Evolutionary conservation across 2,113 vertebrate genomes (phyloP).

Genomic region (Bujurquina vittata): DNA sequence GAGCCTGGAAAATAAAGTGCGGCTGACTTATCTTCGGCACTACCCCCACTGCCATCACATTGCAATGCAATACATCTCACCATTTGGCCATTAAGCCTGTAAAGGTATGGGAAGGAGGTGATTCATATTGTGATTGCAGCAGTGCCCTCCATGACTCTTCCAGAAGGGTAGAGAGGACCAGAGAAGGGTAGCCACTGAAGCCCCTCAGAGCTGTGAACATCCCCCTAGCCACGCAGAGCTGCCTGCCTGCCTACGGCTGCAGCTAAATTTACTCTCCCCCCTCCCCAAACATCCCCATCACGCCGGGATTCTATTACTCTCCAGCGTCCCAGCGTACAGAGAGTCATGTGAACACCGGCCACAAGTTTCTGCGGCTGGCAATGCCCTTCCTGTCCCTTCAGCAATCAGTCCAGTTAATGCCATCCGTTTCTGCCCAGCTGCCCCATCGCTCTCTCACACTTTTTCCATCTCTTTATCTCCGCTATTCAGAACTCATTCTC

Average conservation of each 20-base stretch:
- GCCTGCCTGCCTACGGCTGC: conserved; percentile 49
- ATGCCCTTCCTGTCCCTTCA: conserved; percentile 65
- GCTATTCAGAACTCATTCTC: conserved; percentile 23
- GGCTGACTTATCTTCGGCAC: conserved; percentile 53
- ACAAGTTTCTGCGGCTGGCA: conserved; percentile 62
- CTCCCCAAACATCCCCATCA: conserved; percentile 73
- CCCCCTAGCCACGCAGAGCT: conserved; percentile 23
- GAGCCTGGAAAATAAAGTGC: conserved; percentile 56
- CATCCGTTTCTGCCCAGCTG: conserved; percentile 56
- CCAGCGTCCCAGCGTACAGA: conserved; percentile 46
- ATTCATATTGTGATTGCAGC: conserved; percentile 69
- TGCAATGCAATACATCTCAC: conserved; percentile 69
- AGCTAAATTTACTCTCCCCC: conserved; percentile 78
- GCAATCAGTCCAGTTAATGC: conserved; percentile 59
- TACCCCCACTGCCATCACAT: conserved; percentile 29
- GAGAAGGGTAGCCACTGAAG: conserved; percentile 23
- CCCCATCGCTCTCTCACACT: conserved; percentile 39
- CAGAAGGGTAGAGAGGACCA: conserved; percentile 48
- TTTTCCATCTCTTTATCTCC: conserved; percentile 31
- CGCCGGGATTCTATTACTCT: conserved; percentile 80
- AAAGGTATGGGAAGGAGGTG: conserved; percentile 60
- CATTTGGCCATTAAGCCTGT: conserved; percentile 60
- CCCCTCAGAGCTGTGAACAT: conserved; percentile 26
- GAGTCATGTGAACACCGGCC: conserved; percentile 74
- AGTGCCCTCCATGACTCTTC: conserved; percentile 54